These are phyloP conservation scores for Calonectris borealis DNA, from an alignment of 2,113 vertebrate genomes.

Conservation along the genomic window DNA sequence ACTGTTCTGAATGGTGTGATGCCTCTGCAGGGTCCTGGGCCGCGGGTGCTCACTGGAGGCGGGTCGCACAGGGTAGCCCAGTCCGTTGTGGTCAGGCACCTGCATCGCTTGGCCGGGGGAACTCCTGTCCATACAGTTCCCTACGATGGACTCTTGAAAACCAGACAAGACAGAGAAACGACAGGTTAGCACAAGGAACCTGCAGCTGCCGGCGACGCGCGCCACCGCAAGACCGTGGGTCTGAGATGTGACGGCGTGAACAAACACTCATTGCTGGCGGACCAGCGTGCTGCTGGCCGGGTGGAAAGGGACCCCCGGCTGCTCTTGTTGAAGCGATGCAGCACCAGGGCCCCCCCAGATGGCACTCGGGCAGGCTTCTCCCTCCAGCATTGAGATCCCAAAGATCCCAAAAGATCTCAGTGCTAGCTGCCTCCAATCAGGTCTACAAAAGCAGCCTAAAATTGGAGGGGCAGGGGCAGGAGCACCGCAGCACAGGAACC, in stretches of 20 bases:
- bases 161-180: neutral
- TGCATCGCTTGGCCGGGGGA: constrained; percentile 85
- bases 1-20: constrained; percentile 97
- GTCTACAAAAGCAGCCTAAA: neutral
- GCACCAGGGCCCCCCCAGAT: neutral
- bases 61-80: constrained; percentile 78
- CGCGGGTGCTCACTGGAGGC: constrained; percentile 79
- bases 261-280: fast-evolving
- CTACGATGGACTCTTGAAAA: constrained; percentile 70
- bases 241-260: fast-evolving
- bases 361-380: neutral
- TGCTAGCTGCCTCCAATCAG: neutral
- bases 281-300: neutral
- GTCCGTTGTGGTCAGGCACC: constrained; percentile 86
- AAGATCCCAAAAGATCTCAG: neutral
- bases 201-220: fast-evolving
- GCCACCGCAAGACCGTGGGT: fast-evolving
- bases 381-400: neutral
- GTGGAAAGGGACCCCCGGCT: fast-evolving
- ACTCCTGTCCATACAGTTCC: constrained; percentile 84
- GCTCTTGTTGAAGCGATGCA: fast-evolving
- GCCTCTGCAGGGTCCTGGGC: constrained; percentile 88
- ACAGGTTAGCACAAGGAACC: neutral
- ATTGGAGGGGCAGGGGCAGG: neutral
- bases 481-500: neutral